Percentiles rank a stretch among this genome's conserved stretches.
These are phyloP conservation scores for Dysdera silvatica DNA, from an alignment of 1,140 invertebrate genomes.

Conservation along the genomic window DNA sequence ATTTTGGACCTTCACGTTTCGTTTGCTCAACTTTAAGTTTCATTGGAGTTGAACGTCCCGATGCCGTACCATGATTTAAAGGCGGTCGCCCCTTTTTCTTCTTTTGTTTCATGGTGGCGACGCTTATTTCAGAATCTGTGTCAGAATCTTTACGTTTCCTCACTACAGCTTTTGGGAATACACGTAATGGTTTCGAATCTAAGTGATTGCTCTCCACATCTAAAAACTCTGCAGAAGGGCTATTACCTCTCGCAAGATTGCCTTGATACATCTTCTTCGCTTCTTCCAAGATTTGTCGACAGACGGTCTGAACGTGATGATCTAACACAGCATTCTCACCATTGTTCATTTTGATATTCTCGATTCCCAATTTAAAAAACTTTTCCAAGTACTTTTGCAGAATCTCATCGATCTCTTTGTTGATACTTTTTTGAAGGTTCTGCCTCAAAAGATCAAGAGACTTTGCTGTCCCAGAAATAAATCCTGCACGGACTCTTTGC, in stretches of 20 bases:
- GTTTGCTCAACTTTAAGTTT: constrained; percentile 42
- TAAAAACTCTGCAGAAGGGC: constrained; percentile 39
- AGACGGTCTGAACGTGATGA: constrained; percentile 63
- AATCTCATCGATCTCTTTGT: constrained; percentile 62
- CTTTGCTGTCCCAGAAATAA: constrained; percentile 54
- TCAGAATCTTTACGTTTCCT: constrained; percentile 57
- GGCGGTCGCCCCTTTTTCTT: constrained; percentile 41
- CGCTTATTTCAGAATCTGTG: constrained; percentile 50
- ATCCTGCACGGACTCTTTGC: constrained; percentile 23
- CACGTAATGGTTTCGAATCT: constrained; percentile 27
- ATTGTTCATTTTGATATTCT: constrained; percentile 65
- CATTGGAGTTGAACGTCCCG: constrained; percentile 41
- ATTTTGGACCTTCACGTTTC: constrained; percentile 54
- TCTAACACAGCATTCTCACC: constrained; percentile 63
- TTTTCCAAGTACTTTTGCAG: constrained; percentile 39
- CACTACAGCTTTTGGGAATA: constrained; percentile 48
- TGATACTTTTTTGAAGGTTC: constrained; percentile 64
- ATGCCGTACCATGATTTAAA: constrained; percentile 33
- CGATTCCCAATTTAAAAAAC: constrained; percentile 64
- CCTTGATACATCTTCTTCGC: constrained; percentile 39
- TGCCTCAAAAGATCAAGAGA: constrained; percentile 63
- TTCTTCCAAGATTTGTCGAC: constrained; percentile 67
- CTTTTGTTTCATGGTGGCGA: constrained; percentile 33
- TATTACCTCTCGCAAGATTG: constrained; percentile 36
- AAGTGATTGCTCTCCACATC: constrained; percentile 35